Percentiles rank a stretch among this genome's conserved stretches.
Conservation (phyloP, 1,140 invertebrate genomes). For the Eriosoma lanigerum region DNA sequence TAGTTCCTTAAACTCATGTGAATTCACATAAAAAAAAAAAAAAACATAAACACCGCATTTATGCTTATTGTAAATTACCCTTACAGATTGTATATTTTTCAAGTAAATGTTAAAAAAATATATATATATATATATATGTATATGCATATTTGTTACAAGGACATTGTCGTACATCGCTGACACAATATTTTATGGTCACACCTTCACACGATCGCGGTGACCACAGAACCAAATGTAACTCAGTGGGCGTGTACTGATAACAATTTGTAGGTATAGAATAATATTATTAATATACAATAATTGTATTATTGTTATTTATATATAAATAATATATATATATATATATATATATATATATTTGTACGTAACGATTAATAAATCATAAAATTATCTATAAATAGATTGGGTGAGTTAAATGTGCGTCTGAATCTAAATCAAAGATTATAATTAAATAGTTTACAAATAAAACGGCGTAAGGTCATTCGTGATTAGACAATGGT, state of each 20-base stretch:
- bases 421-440: neutral
- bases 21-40: too few relatives aligned
- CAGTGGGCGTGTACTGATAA: constrained; percentile 2
- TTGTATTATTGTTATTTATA: too few relatives aligned
- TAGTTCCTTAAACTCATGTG: too few relatives aligned
- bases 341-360: too few relatives aligned
- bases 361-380: neutral
- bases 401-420: neutral
- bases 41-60: too few relatives aligned
- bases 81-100: too few relatives aligned
- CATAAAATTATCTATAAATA: neutral
- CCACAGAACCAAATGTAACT: neutral
- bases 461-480: neutral
- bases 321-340: too few relatives aligned
- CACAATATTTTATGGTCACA: constrained; percentile 10
- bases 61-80: too few relatives aligned
- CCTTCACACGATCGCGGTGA: neutral
- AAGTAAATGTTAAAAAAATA: too few relatives aligned
- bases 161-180: neutral
- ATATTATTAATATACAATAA: too few relatives aligned
- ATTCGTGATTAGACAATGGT: neutral
- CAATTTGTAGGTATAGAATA: neutral
- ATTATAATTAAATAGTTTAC: neutral
- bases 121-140: too few relatives aligned
- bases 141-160: neutral